Conservation (phyloP, 2,797 vertebrate genomes). For the Chiloscyllium punctatum region DNA sequence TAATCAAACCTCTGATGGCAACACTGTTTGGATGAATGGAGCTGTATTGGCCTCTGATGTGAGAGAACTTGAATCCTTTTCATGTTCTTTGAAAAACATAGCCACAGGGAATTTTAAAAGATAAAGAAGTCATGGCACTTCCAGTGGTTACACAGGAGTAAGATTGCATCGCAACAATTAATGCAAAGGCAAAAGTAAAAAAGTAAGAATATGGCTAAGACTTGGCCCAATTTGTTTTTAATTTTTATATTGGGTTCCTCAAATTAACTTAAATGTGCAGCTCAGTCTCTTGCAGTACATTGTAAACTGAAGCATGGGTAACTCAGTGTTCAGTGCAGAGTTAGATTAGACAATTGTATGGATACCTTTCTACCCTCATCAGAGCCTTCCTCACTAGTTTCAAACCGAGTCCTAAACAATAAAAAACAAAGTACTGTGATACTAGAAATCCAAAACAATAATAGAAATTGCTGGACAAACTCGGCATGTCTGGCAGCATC, state of each 20-base stretch:
- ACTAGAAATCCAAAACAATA: too few species aligned
- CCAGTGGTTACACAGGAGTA: background rate
- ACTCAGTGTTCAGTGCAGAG: background rate
- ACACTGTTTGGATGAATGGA: background rate
- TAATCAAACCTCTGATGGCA: background rate
- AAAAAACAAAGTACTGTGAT: too few species aligned
- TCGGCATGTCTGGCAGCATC: too few species aligned
- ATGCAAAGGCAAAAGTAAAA: background rate
- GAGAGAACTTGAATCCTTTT: background rate
- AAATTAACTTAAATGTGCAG: background rate
- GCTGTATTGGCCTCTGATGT: background rate
- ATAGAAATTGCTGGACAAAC: too few species aligned
- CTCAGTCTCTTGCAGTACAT: background rate
- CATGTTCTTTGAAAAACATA: background rate
- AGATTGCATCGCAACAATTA: background rate
- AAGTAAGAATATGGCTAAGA: background rate
- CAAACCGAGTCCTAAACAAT: background rate
- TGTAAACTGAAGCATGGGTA: background rate
- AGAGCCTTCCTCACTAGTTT: background rate
- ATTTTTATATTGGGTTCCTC: background rate
- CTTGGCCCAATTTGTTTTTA: background rate
- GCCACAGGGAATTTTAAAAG: background rate
- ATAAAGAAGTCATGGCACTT: background rate
- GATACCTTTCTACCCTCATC: background rate
- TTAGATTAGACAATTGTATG: background rate